Evolutionary conservation across 2,797 vertebrate species (phyloP), one percentile per base, ranked within the genome.

Genomic region (Poecilia gillii): DNA sequence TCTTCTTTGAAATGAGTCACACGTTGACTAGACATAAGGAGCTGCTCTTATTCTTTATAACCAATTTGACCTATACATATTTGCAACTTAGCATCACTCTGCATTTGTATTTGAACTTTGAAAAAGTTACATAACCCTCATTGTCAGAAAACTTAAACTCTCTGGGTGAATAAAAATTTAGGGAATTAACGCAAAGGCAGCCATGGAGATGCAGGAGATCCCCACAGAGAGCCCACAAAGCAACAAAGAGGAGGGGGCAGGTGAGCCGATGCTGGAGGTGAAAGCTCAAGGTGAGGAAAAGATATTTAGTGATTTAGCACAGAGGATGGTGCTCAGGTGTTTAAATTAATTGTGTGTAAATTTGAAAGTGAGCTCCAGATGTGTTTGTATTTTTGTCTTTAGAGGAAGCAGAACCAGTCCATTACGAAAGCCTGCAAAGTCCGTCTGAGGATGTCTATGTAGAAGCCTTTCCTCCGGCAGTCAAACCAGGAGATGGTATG

Each of bases 201-300:
- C 46, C 47, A 94, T 95, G 93, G 95, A 96, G 89, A 66, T 96
- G 93, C 49, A 94, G 5, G 46, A 89, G 0, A 25, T 93, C 18
- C 3, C 16, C 0, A 3, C 0, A 3, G 77, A 84, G 70, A 64
- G 16, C 16, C 76, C 76, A 16, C 72, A 1, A 39, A n/a, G 72
- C 0, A 18, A 73, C 39, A 78, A 82, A 39, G 31, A 51, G 9
- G 46, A 78, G 77, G 62, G 1, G 20, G 46, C 70, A 31, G 74
- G 51, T 45, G 43, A 80, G 46, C 16, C 18, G 0, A 13, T 6
- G 5, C 3, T 20, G 31, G 59, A 87, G 53, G 64, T 3, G 33
- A 73, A 80, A 86, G 76, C 9, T 73, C 55, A 84, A 89, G 91
- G 89, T 91, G 72, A 78, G 75, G 23, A 46, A 66, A 46, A 66